phyloP scores from a whole-genome alignment of 2,113 vertebrate species.

The Toxotes chatareus region DNA sequence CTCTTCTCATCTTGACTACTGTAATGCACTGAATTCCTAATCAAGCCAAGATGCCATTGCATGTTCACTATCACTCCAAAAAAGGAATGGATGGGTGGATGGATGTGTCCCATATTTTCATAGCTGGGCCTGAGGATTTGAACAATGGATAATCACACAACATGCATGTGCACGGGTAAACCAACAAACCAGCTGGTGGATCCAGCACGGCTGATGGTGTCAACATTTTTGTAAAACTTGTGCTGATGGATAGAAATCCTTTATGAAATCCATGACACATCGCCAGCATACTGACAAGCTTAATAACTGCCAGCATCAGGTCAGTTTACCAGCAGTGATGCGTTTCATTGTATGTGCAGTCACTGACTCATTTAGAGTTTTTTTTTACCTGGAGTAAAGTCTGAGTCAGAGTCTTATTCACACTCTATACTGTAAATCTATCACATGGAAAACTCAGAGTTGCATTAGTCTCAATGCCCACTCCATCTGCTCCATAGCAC shows the following conservation, averaged over 20 bases:
- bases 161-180: slow-evolving; percentile 11
- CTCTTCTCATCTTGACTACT: not conserved
- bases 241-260: too few relatives aligned
- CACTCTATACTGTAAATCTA: too few relatives aligned
- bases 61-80: too few relatives aligned
- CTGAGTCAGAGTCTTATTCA: too few relatives aligned
- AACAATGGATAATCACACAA: not conserved
- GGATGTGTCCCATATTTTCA: too few relatives aligned
- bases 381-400: too few relatives aligned
- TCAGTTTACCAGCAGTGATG: slow-evolving; percentile 17
- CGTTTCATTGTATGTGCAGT: not conserved
- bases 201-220: slow-evolving; percentile 6
- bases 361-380: not conserved
- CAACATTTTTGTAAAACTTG: slow-evolving; percentile 7
- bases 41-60: too few relatives aligned
- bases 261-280: not conserved
- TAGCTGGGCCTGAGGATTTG: not conserved
- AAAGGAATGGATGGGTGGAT: too few relatives aligned
- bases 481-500: too few relatives aligned
- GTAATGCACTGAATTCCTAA: too few relatives aligned
- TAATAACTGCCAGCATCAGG: slow-evolving; percentile 16
- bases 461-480: too few relatives aligned
- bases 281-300: slow-evolving; percentile 30
- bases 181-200: not conserved
- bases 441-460: too few relatives aligned